Evolutionary conservation across 64 coral and sea anemone species (phyloP).

Genomic region (Acropora tenuis): DNA sequence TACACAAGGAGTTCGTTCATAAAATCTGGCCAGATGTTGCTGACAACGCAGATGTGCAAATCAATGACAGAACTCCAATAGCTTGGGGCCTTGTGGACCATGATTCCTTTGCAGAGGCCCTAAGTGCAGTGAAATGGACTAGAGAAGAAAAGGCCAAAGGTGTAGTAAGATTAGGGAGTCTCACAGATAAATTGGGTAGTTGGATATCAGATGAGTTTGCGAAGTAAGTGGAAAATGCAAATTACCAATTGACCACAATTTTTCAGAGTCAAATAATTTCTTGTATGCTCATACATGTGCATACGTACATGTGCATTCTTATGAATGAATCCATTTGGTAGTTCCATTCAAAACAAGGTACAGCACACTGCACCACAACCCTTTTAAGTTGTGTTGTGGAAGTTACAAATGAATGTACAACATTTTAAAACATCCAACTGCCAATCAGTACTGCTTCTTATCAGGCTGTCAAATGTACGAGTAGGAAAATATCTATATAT

Average conservation of each 20-base stretch:
- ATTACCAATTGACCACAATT: not conserved
- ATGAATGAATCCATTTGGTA: too few relatives aligned
- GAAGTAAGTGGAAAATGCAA: constrained; percentile 26
- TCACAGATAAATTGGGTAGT: constrained; percentile 76
- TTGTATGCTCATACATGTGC: too few relatives aligned
- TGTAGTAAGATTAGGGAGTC: constrained; percentile 49
- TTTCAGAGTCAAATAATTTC: not conserved
- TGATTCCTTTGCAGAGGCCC: constrained; percentile 22
- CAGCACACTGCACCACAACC: too few relatives aligned
- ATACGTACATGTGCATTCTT: too few relatives aligned
- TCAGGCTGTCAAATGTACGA: too few relatives aligned
- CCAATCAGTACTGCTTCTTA: too few relatives aligned
- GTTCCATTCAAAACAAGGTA: too few relatives aligned
- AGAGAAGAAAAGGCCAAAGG: constrained; percentile 63
- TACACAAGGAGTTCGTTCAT: constrained; percentile 69
- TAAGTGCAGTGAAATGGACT: constrained; percentile 61
- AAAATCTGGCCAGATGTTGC: constrained; percentile 62
- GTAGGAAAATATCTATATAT: too few relatives aligned
- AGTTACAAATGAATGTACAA: too few relatives aligned
- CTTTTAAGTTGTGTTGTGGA: too few relatives aligned
- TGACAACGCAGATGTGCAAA: constrained; percentile 32
- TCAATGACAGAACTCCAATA: constrained; percentile 51
- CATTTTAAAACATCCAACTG: too few relatives aligned
- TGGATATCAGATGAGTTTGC: constrained; percentile 86
- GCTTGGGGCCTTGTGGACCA: constrained; percentile 51